Base-by-base conservation (phyloP, 2,888 invertebrate species). In the Microctonus aethiopoides region DNA sequence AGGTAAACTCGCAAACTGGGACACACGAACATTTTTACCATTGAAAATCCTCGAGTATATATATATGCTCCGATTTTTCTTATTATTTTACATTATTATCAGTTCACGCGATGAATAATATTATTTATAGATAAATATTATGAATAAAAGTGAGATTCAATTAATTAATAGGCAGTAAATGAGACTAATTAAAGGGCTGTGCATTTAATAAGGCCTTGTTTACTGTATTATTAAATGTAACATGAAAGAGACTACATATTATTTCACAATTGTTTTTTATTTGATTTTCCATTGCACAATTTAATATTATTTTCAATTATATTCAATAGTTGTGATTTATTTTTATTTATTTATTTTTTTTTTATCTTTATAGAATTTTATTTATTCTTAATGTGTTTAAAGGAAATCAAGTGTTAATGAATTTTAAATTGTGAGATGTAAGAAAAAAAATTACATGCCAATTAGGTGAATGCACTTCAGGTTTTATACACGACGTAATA, bases 1-100 rank as follows among this genome's bases (percentile, higher is more conserved):
- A 76, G 76, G 76, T 67, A 54, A 72, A 24, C 72, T 71, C 6
- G 20, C 29, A 34, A 69, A 64, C 72, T 73, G 52, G 73, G 65
- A 69, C 69, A 60, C 64, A 51, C 51, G 59, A 46, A 63, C 36
- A 52, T 26, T 51, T n/a, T 69, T 60, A 20, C 62, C 34, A 65
- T 65, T 54, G 56, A 56, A 56, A 65, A 65, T 56, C 56, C 46
- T 39, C 56, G 54, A 54, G 56, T 65, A 46, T 4, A 39, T 65
- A n/a, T n/a, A n/a, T n/a, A n/a, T n/a, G 65, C 56, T 65, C 65
- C 56, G 54, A 56, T 63, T 63, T 63, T 51, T 16, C 16, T 29
- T 46, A n/a, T 5, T 16, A 65, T 65, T 36, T 16, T 24, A 54
- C 32, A 65, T 34, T 36, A 57, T 57, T 57, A 57, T 63, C 26